These are phyloP conservation scores for Marronus borbonicus DNA, from an alignment of 2,888 invertebrate genomes.

Conservation along the genomic window DNA sequence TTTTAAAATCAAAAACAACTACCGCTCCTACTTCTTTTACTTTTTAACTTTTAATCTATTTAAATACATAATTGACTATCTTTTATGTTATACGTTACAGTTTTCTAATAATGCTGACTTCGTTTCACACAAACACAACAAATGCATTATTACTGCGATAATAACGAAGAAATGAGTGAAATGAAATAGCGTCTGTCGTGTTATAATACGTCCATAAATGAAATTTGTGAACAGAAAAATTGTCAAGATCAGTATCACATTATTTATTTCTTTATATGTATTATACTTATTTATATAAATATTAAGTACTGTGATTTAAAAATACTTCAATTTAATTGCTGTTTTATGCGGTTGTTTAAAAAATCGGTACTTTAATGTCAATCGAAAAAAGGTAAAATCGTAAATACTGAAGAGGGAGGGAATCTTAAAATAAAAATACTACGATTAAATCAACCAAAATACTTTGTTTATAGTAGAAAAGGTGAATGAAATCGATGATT, in stretches of 20 bases:
- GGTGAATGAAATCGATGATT: not conserved
- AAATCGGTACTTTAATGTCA: not conserved
- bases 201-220: not conserved
- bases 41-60: not conserved
- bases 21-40: not conserved
- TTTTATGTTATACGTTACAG: not conserved
- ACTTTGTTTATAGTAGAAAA: not conserved
- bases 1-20: conserved; percentile 30
- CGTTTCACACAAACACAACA: conserved; percentile 33
- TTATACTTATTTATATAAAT: no score
- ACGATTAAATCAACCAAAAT: not conserved
- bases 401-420: not conserved
- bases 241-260: conserved; percentile 13
- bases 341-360: not conserved
- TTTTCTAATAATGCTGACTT: conserved; percentile 24
- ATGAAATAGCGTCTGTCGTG: no score
- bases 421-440: conserved; percentile 6
- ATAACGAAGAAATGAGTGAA: conserved; percentile 4
- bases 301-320: conserved; percentile 1
- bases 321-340: not conserved
- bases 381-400: no score
- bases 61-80: conserved; percentile 28
- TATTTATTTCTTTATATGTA: not conserved
- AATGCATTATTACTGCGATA: conserved; percentile 33
- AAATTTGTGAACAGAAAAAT: not conserved